Evolutionary conservation across 2,113 vertebrate genomes (phyloP).

Genomic region (Bucco capensis): DNA sequence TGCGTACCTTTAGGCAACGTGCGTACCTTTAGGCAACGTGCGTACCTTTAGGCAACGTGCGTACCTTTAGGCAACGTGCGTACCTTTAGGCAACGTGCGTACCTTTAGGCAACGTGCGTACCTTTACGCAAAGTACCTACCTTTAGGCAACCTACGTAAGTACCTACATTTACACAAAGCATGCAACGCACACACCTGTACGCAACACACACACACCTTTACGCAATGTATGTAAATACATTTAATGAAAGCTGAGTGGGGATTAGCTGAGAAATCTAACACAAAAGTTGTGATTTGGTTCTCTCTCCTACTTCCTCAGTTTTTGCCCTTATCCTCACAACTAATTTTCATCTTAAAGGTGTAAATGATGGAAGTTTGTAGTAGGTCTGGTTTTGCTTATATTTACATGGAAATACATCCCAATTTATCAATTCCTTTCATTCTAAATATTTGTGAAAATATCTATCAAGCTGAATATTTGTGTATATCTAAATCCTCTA

Average conservation of each 20-base stretch:
- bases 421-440: not conserved
- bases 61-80: too few relatives aligned
- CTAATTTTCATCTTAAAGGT: not conserved
- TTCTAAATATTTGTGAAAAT: not conserved
- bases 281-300: not conserved
- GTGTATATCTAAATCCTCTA: not conserved
- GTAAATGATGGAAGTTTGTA: not conserved
- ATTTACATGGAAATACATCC: not conserved
- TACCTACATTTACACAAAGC: too few relatives aligned
- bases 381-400: not conserved
- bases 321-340: not conserved
- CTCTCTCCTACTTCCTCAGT: not conserved
- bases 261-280: not conserved
- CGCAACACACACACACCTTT: too few relatives aligned
- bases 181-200: too few relatives aligned
- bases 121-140: too few relatives aligned
- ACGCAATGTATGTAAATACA: too few relatives aligned
- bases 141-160: too few relatives aligned
- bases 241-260: not conserved
- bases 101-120: too few relatives aligned
- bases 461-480: not conserved
- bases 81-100: too few relatives aligned
- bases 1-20: too few relatives aligned
- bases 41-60: too few relatives aligned
- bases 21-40: too few relatives aligned